Evolutionary conservation across 2,888 invertebrate species (phyloP).

Genomic region (Tenthredo notha): DNA sequence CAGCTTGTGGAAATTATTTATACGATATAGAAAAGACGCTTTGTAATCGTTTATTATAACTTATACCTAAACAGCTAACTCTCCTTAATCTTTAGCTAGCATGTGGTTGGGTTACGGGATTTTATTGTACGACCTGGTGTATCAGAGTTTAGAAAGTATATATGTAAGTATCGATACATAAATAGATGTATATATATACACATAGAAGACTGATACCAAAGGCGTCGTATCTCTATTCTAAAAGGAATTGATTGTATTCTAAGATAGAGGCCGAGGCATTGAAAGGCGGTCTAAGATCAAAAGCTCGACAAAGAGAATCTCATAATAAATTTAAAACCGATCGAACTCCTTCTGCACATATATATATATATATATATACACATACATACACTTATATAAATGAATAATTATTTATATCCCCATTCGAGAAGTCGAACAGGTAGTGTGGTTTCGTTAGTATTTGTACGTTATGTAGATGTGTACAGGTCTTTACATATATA

Average conservation of each 20-base stretch:
- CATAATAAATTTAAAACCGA: constrained; percentile 46
- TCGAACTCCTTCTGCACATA: neutral
- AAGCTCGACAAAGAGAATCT: constrained; percentile 48
- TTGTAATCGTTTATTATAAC: neutral
- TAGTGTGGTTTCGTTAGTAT: neutral
- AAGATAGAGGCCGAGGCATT: constrained; percentile 50
- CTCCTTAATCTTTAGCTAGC: neutral
- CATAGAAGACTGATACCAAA: neutral
- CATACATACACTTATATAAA: neutral
- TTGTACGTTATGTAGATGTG: neutral
- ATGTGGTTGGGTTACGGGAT: neutral
- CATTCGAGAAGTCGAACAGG: neutral
- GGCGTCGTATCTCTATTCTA: constrained; percentile 41
- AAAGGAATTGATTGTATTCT: constrained; percentile 52
- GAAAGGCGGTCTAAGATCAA: constrained; percentile 46
- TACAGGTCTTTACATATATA: neutral
- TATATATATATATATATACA: neutral
- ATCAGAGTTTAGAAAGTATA: constrained; percentile 40
- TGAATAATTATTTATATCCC: constrained; percentile 41
- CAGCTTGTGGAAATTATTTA: neutral
- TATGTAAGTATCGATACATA: neutral
- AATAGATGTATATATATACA: neutral
- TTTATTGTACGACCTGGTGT: neutral
- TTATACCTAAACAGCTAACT: too few relatives aligned
- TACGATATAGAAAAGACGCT: neutral